Conservation (phyloP, 2,797 vertebrate genomes). For the Chlorospingus flavigularis region DNA sequence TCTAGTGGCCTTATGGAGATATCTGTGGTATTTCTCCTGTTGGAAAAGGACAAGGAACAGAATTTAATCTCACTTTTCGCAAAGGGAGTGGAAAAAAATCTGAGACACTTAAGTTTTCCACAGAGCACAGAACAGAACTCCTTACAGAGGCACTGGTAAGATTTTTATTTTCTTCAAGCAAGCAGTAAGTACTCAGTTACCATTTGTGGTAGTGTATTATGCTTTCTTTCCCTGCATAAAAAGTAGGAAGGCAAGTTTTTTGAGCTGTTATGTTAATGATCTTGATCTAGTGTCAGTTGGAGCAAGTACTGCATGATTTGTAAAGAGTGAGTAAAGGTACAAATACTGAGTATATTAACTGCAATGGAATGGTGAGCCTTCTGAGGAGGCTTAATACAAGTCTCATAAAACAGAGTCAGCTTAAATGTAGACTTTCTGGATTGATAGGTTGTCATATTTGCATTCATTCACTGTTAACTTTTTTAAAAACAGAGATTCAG, state of each 20-base stretch:
- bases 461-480: conserved; percentile 2
- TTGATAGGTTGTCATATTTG: not conserved
- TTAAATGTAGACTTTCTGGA: not conserved
- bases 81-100: conserved; percentile 97
- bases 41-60: conserved; percentile 96
- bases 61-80: conserved; percentile 97
- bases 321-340: not conserved
- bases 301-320: not conserved
- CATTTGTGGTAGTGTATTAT: not conserved
- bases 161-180: not conserved
- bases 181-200: not conserved
- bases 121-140: conserved; percentile 97
- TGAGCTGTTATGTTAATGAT: not conserved
- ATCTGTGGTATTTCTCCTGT: conserved; percentile 94
- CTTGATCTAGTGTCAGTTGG: not conserved
- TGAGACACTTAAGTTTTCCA: conserved; percentile 98
- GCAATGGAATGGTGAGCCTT: not conserved
- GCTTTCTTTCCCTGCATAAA: not conserved
- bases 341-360: not conserved
- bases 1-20: conserved; percentile 98
- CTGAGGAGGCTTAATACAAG: not conserved
- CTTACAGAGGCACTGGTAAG: conserved; percentile 97
- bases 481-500: conserved; percentile 88
- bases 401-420: not conserved
- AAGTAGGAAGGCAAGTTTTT: not conserved